A percentile compares a stretch with the other conserved stretches of the same genome.
phyloP scores from a whole-genome alignment of 2,888 invertebrate genomes.

The Villa cingulata region DNA sequence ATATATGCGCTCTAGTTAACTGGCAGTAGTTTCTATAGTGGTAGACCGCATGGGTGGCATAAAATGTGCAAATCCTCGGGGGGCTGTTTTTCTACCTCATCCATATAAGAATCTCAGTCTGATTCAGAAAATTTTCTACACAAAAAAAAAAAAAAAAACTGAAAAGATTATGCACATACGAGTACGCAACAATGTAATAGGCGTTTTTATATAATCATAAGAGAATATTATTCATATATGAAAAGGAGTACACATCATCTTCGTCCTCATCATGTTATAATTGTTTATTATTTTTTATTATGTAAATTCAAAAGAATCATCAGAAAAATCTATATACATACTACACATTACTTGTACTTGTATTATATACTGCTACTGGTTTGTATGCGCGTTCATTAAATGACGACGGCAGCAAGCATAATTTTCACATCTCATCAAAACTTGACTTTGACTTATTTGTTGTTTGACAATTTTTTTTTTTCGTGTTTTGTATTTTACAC shows the following conservation, averaged over 20 bases:
- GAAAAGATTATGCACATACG: no score
- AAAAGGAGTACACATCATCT: neutral
- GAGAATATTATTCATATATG: neutral
- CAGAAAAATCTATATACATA: neutral
- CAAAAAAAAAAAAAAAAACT: no score
- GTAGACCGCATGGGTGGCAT: conserved; percentile 12
- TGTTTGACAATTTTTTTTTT: no score
- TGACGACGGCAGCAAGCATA: conserved; percentile 4
- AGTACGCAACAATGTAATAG: neutral
- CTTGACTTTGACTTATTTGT: no score
- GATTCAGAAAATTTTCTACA: neutral
- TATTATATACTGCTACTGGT: no score
- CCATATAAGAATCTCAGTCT: conserved; percentile 1
- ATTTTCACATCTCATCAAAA: conserved; percentile 10
- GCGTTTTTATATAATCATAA: neutral
- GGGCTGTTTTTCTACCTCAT: conserved; percentile 8
- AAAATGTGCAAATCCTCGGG: conserved; percentile 13
- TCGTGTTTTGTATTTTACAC: no score
- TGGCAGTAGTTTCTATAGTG: neutral
- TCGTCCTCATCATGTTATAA: neutral
- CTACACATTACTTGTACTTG: no score
- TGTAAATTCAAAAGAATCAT: neutral
- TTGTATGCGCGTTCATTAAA: no score
- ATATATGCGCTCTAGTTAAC: neutral
- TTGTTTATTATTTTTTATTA: no score